Conservation (phyloP, 2,113 vertebrate genomes). For the Scytalopus superciliaris region DNA sequence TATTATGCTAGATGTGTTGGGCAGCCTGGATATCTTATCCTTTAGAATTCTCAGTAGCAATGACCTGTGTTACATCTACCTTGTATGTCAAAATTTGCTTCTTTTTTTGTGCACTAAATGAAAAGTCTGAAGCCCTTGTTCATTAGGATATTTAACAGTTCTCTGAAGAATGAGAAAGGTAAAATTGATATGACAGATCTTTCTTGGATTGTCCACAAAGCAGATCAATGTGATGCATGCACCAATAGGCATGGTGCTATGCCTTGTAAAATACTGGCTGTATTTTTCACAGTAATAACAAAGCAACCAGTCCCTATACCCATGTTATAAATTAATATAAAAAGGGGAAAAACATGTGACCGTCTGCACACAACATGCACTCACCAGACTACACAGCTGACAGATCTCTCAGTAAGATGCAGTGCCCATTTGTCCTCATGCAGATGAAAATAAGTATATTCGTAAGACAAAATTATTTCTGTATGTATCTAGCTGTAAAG, state of each 20-base stretch:
- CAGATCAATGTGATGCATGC: fast-evolving
- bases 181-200: neutral
- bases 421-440: neutral
- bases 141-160: neutral
- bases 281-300: neutral
- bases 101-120: neutral
- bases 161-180: neutral
- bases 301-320: neutral
- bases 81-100: neutral
- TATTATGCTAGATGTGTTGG: neutral
- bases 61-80: neutral
- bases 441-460: neutral
- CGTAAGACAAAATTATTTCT: neutral
- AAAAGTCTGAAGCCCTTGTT: neutral
- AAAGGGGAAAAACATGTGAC: neutral
- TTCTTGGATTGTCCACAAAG: neutral
- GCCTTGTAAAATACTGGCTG: neutral
- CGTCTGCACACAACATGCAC: neutral
- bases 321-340: neutral
- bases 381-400: neutral
- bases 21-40: neutral
- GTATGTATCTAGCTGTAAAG: constrained; percentile 28
- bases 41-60: neutral
- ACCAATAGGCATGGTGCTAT: neutral
- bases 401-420: neutral